Evolutionary conservation across 2,888 invertebrate species (phyloP).

Genomic region (Tinea semifulvella): DNA sequence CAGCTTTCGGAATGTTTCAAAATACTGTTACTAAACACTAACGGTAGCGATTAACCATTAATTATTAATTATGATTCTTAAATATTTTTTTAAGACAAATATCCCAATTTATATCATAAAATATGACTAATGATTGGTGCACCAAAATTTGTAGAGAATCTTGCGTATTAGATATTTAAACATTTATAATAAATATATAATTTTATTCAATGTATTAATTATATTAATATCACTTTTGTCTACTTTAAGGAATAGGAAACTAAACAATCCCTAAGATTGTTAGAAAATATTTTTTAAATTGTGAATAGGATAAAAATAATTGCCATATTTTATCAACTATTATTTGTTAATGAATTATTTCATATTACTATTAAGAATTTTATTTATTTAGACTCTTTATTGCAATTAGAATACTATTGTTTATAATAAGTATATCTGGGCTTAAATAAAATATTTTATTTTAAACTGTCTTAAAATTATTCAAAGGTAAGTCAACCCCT

Average conservation of each 20-base stretch:
- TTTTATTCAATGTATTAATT: not conserved
- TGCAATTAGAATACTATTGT: conserved; percentile 36
- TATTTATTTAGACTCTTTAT: conserved; percentile 42
- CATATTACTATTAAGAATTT: conserved; percentile 17
- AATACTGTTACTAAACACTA: conserved; percentile 59
- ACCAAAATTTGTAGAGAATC: conserved; percentile 29
- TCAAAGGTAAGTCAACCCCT: conserved; percentile 4
- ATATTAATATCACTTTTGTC: not conserved
- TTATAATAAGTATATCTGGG: conserved; percentile 49
- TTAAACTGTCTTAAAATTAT: conserved; percentile 22
- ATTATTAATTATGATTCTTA: not conserved
- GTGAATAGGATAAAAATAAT: conserved; percentile 12
- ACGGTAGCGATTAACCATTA: conserved; percentile 27
- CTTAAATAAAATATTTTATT: conserved; percentile 65
- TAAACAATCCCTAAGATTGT: not conserved
- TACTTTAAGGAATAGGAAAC: not conserved
- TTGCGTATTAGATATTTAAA: not conserved
- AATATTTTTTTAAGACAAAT: not conserved
- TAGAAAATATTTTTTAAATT: not conserved
- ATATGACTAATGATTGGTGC: conserved; percentile 30
- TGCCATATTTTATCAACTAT: conserved; percentile 15
- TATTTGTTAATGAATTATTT: conserved; percentile 14
- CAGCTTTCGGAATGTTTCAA: conserved; percentile 66
- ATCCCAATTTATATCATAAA: not conserved
- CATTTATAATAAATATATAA: not conserved